These are phyloP conservation scores for Sphaeramia orbicularis DNA, from an alignment of 2,797 vertebrate genomes.

Conservation along the genomic window DNA sequence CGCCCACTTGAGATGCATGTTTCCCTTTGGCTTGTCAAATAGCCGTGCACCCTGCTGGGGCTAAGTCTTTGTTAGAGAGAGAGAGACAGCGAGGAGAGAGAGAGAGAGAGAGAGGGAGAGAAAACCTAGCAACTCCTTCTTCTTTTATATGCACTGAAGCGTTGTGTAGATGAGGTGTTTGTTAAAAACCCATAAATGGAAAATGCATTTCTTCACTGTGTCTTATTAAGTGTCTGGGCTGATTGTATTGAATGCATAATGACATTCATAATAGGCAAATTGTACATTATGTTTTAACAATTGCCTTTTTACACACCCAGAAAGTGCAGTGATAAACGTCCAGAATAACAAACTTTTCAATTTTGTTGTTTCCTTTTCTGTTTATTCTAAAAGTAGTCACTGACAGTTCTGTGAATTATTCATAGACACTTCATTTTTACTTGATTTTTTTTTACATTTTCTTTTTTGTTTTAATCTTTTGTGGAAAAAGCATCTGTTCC, in stretches of 20 bases:
- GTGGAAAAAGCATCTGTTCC: too few relatives aligned
- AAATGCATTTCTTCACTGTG: conserved; percentile 2
- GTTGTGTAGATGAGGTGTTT: conserved; percentile 27
- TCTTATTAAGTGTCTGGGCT: conserved; percentile 9
- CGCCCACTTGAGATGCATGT: conserved; percentile 79
- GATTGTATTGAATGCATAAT: conserved; percentile 20
- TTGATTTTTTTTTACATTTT: too few relatives aligned
- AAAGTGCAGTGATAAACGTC: too few relatives aligned
- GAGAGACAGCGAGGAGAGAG: conserved; percentile 9
- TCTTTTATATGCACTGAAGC: conserved; percentile 18
- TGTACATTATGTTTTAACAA: conserved; percentile 3
- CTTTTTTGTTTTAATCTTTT: too few relatives aligned
- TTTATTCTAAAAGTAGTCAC: too few relatives aligned
- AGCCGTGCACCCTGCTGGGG: conserved; percentile 69
- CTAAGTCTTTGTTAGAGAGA: conserved; percentile 67
- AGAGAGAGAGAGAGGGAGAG: conserved; percentile 21
- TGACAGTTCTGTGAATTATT: too few relatives aligned
- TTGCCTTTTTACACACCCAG: not conserved
- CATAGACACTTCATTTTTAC: too few relatives aligned
- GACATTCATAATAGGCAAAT: conserved; percentile 7
- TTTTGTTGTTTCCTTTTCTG: too few relatives aligned
- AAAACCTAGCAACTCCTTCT: conserved; percentile 23
- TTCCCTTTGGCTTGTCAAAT: conserved; percentile 78
- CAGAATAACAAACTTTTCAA: not conserved
- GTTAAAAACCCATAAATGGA: conserved; percentile 30